Evolutionary conservation across 2,113 vertebrate species (phyloP), one percentile per base, ranked within the genome.

Genomic region (Tragelaphus buxtoni): DNA sequence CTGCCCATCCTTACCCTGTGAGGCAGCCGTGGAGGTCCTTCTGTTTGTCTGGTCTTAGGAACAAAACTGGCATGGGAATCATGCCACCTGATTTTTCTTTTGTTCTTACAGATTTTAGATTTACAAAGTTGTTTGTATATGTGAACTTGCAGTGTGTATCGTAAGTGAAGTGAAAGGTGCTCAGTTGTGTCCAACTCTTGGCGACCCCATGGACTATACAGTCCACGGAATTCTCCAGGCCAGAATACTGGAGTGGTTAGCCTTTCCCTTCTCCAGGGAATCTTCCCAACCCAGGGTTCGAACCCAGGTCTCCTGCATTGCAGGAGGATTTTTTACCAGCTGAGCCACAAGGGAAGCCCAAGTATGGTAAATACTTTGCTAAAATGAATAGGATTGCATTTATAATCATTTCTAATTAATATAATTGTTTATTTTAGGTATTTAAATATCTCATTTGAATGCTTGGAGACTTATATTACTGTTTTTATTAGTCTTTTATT

Each of bases 361-460:
- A 5, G 17, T 74, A 4, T 94, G n/a, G 56, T 30, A 65, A 90
- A 77, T 28, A 56, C 63, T 53, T 92, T 18, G 58, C 77, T 83
- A 39, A 96, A 90, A 42, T 45, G 61, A 77, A 35, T 79, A 65
- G 22, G 51, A 87, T 89, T 95, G 9, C 76, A 28, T 77, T 86
- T 96, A 45, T 92, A 81, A 14, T 82, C 20, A 61, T 81, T 86
- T 93, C 47, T 76, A 88, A 87, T 83, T 77, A 53, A 95, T 83
- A 63, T 61, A 26, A 24, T 79, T 74, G 9, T 49, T 56, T 94
- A 77, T 69, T 72, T 85, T 89, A 86, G 79, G 28, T 90, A 3
- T 82, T 96, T 91, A 17, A 35, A 28, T 1, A 56, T 72, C 26
- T n/a, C 53, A 32, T 35, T n/a, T 61, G 35, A 96, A 42, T 63